A percentile compares a stretch with the other conserved stretches of the same genome.
phyloP scores from a whole-genome alignment of 2,888 invertebrate genomes.

The Junonia oenone region DNA sequence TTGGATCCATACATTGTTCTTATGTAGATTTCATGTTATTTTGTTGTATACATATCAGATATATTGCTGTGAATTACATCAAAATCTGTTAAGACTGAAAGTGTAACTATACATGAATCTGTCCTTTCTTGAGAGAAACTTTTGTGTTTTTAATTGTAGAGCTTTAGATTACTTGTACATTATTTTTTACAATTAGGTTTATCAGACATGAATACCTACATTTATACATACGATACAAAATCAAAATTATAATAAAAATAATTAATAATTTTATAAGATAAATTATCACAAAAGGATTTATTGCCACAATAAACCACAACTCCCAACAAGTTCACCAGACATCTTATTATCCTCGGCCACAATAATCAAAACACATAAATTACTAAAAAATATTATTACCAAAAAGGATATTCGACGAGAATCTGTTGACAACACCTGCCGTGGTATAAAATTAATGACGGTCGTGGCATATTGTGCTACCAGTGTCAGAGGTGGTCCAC shows the following conservation, averaged over 20 bases:
- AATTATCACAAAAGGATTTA: slow-evolving; percentile 13
- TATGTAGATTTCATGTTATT: neutral
- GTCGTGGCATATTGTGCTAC: slow-evolving; percentile 64
- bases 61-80: no score
- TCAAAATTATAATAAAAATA: neutral
- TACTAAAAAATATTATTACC: slow-evolving; percentile 46
- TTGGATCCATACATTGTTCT: no score
- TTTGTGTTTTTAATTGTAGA: no score
- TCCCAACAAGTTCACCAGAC: slow-evolving; percentile 1
- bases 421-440: slow-evolving; percentile 73
- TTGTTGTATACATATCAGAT: slow-evolving; percentile 3
- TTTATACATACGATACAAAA: neutral
- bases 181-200: no score
- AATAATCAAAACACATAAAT: slow-evolving; percentile 53
- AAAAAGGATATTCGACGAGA: slow-evolving; percentile 47
- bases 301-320: slow-evolving; percentile 16
- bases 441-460: slow-evolving; percentile 70
- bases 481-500: slow-evolving; percentile 72
- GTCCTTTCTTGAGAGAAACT: no score
- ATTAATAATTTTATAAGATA: neutral
- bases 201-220: no score
- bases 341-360: slow-evolving; percentile 20
- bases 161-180: no score
- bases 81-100: no score
- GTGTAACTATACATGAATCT: no score